Percentiles rank a stretch among this genome's conserved stretches.
Conservation (phyloP, 2,888 invertebrate species). For the Eupithecia subumbrata region DNA sequence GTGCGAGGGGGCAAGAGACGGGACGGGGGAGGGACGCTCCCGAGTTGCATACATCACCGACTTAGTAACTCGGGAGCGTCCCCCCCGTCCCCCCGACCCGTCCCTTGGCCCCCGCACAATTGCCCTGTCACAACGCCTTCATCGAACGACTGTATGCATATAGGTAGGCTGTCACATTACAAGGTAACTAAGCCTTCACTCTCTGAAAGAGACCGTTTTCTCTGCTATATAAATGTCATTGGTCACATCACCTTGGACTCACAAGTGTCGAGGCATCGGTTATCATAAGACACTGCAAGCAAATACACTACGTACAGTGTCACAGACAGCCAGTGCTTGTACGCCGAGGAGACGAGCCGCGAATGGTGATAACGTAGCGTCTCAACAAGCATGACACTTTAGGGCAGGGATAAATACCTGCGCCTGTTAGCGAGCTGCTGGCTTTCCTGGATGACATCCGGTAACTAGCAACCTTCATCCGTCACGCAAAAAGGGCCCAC, state of each 20-base stretch:
- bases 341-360: background rate
- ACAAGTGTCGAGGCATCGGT: conserved; percentile 46
- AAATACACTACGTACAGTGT: no score
- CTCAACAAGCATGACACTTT: no score
- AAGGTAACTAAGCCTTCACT: background rate
- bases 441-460: background rate
- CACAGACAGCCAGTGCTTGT: no score
- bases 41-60: no score
- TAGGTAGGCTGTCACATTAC: no score
- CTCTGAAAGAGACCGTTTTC: background rate
- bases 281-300: background rate
- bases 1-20: no score
- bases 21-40: no score
- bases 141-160: no score
- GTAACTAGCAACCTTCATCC: background rate
- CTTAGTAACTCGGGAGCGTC: no score
- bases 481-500: background rate
- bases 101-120: no score
- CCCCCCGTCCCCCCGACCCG: no score
- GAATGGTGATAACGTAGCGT: background rate
- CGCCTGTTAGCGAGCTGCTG: conserved; percentile 22
- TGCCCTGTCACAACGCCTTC: no score
- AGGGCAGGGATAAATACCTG: conserved; percentile 42
- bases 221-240: background rate
- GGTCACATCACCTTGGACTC: conserved; percentile 20